Percentiles rank a stretch among this genome's conserved stretches.
These are phyloP conservation scores for Netelia fuscicornis DNA, from an alignment of 2,888 invertebrate genomes.

Conservation along the genomic window DNA sequence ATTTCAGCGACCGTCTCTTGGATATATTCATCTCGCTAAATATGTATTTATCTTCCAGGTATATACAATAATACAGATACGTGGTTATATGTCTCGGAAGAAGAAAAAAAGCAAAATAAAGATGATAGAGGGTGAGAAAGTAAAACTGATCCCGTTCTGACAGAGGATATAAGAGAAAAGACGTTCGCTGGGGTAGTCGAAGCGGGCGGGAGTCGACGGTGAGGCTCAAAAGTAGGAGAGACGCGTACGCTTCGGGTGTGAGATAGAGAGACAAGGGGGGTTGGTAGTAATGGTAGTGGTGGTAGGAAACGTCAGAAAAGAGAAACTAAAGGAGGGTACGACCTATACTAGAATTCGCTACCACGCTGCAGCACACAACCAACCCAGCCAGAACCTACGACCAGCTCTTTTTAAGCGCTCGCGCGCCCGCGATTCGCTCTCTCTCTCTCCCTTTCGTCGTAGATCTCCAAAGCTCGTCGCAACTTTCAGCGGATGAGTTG, in stretches of 20 bases:
- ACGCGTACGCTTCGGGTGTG: conserved; percentile 29
- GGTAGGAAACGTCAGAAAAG: conserved; percentile 51
- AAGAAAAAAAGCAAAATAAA: background rate
- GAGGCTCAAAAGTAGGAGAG: conserved; percentile 55
- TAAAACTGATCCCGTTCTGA: conserved; percentile 55
- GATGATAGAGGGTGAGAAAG: conserved; percentile 27
- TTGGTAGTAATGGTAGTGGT: conserved; percentile 1
- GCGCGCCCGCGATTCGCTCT: conserved; percentile 45
- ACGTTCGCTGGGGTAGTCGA: conserved; percentile 34
- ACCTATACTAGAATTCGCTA: conserved; percentile 53
- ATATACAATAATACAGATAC: conserved; percentile 14
- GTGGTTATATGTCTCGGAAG: conserved; percentile 24
- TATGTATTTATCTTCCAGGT: background rate
- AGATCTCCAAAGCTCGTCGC: conserved; percentile 82
- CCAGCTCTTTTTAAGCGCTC: conserved; percentile 54
- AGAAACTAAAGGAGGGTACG: conserved; percentile 57
- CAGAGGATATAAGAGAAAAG: conserved; percentile 58
- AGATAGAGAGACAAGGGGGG: conserved; percentile 1
- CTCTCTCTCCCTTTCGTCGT: conserved; percentile 72
- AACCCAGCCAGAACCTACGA: conserved; percentile 44
- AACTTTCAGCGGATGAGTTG: conserved; percentile 84
- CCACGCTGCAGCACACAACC: conserved; percentile 52
- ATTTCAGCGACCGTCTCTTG: background rate
- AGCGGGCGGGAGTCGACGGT: conserved; percentile 39
- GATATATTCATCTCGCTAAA: conserved; percentile 6